Conservation (phyloP, 2,888 invertebrate genomes). For the Brachycybe producta region DNA sequence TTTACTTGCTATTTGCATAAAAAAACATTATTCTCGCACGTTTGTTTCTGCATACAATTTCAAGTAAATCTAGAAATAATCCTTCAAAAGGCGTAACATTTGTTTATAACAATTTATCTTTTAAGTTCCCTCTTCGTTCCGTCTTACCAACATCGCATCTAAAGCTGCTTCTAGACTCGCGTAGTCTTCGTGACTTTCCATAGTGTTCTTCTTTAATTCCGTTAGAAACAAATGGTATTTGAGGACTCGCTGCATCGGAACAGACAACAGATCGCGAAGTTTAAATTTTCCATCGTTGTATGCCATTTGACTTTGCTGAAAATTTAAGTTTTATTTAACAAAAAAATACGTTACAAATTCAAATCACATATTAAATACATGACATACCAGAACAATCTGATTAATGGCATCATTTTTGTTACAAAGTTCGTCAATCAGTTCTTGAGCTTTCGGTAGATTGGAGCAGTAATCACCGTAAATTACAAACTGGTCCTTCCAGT, state of each 20-base stretch:
- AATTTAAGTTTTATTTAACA: constrained; percentile 23
- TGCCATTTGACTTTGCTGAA: constrained; percentile 78
- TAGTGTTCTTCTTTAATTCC: constrained; percentile 39
- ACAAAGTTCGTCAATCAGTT: constrained; percentile 62
- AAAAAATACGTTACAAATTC: neutral
- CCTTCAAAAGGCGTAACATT: too few relatives aligned
- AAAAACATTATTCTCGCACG: too few relatives aligned
- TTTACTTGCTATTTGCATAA: too few relatives aligned
- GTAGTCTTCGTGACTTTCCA: constrained; percentile 61
- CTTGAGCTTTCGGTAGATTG: constrained; percentile 78
- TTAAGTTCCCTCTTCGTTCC: too few relatives aligned
- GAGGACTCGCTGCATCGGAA: constrained; percentile 95
- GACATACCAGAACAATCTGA: constrained; percentile 52
- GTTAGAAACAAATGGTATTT: constrained; percentile 84
- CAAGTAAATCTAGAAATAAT: too few relatives aligned
- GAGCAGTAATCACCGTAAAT: constrained; percentile 95
- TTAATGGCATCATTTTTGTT: constrained; percentile 50
- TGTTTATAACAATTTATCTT: too few relatives aligned
- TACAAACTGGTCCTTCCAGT: constrained; percentile 78
- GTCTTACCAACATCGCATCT: constrained; percentile 67
- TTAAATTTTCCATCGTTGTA: constrained; percentile 91
- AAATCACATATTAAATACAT: neutral
- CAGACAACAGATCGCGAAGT: constrained; percentile 84
- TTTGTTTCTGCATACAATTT: too few relatives aligned
- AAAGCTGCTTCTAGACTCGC: constrained; percentile 69